Conservation (phyloP, 1,140 invertebrate species). For the Heliconius nattereri region DNA sequence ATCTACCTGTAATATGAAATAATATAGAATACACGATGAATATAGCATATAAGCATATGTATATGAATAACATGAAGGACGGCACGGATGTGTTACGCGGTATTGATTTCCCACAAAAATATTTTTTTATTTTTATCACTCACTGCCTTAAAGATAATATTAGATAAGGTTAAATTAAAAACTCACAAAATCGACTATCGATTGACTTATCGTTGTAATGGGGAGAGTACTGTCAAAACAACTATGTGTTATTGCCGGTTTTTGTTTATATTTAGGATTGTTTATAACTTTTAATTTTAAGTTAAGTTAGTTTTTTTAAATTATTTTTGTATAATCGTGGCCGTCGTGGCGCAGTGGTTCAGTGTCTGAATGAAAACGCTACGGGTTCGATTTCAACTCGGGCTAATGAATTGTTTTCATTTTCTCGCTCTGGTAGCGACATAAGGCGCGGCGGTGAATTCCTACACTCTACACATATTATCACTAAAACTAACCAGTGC, state of each 20-base stretch:
- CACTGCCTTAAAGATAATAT: constrained; percentile 40
- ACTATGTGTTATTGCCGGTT: not conserved
- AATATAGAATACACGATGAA: too few species aligned
- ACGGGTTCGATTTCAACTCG: too few species aligned
- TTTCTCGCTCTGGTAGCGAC: too few species aligned
- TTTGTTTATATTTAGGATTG: not conserved
- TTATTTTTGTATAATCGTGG: too few species aligned
- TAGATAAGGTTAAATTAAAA: constrained; percentile 45
- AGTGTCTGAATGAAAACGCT: too few species aligned
- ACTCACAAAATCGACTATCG: constrained; percentile 33
- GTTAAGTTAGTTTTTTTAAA: too few species aligned
- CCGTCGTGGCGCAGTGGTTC: too few species aligned
- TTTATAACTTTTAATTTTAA: not conserved
- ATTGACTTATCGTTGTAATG: constrained; percentile 10
- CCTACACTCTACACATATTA: too few species aligned
- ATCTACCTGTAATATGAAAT: too few species aligned
- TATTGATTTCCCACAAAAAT: constrained; percentile 41
- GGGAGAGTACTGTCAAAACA: not conserved
- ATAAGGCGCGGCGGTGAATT: too few species aligned
- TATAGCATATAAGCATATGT: not conserved
- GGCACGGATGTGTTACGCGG: constrained; percentile 20
- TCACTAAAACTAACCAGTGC: too few species aligned
- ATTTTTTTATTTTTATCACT: constrained; percentile 46
- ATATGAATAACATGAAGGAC: constrained; percentile 29
- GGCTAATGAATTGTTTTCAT: too few species aligned